phyloP scores from a whole-genome alignment of 1,140 invertebrate genomes.

The Drosophila nigrodunni region DNA sequence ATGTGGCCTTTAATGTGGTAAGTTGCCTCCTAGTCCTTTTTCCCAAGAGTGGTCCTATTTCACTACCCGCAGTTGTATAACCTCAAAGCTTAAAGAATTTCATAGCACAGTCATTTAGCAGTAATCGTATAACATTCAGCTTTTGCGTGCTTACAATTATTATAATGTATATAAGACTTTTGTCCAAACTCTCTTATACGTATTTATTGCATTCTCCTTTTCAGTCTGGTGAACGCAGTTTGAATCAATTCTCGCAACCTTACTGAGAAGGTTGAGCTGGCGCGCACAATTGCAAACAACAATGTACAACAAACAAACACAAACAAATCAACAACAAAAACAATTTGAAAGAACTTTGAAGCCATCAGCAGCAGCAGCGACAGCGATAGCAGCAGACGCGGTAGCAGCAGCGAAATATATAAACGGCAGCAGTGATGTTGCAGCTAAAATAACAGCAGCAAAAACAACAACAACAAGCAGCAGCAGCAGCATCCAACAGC shows the following conservation, averaged over 20 bases:
- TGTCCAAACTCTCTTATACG: no score
- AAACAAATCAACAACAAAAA: constrained; percentile 61
- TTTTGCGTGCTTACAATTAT: no score
- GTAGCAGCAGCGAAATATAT: constrained; percentile 29
- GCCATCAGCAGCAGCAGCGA: constrained; percentile 55
- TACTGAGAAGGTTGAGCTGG: constrained; percentile 72
- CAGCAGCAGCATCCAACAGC: constrained; percentile 3
- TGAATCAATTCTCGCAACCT: constrained; percentile 82
- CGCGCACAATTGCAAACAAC: constrained; percentile 68
- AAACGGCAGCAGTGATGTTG: constrained; percentile 20
- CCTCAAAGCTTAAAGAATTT: no score
- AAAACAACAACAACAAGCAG: constrained; percentile 16
- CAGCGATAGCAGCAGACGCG: constrained; percentile 18
- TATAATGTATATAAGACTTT: no score
- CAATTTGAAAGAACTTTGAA: constrained; percentile 69
- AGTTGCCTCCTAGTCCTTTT: constrained; percentile 33
- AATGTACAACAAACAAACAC: constrained; percentile 55
- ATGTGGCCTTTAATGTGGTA: constrained; percentile 85
- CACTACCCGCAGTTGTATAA: no score
- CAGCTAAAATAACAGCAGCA: constrained; percentile 15
- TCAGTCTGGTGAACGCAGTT: constrained; percentile 69
- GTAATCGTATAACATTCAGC: no score
- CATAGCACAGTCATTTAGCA: no score
- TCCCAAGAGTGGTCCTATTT: no score
- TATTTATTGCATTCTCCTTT: not conserved